Evolutionary conservation across 2,888 invertebrate genomes (phyloP), one percentile per base, ranked within the genome.

Genomic region (Mermis nigrescens): DNA sequence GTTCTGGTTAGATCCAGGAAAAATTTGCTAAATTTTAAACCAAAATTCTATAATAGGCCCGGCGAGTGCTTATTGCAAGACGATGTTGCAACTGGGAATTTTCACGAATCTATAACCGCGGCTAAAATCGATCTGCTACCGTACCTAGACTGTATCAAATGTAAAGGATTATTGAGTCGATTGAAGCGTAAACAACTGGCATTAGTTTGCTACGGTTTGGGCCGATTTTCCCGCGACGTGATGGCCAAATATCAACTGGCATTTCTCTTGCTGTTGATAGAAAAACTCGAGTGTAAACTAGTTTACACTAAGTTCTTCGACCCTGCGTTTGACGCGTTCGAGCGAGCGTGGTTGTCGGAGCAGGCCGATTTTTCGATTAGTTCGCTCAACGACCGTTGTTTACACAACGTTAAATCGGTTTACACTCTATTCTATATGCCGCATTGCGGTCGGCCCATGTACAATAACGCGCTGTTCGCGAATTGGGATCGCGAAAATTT

Each of bases 151-250:
- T n/a, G n/a, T n/a, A n/a, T n/a, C n/a, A n/a, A n/a, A n/a, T n/a
- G n/a, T n/a, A n/a, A n/a, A n/a, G n/a, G n/a, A n/a, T n/a, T n/a
- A n/a, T n/a, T n/a, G n/a, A n/a, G n/a, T n/a, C n/a, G n/a, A n/a
- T n/a, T n/a, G n/a, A n/a, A n/a, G n/a, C n/a, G n/a, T n/a, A n/a
- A n/a, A n/a, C n/a, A n/a, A n/a, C n/a, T n/a, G n/a, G n/a, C n/a
- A n/a, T 80, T 89, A 53, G 76, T 89, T 64, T 86, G 86, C 75
- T 83, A 87, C 69, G 90, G 89, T 24, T 77, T 91, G 61, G 90
- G 90, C 1, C 82, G 81, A 65, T 80, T 89, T 68, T 80, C 82
- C 24, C 80, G 82, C 59, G 82, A 82, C 65, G 78, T 78, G 63
- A 82, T 81, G 64, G 81, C 89, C 0, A 79, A 82, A 62, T 83